Conservation (phyloP, 2,888 invertebrate genomes). For the Phymatocera aterrima region DNA sequence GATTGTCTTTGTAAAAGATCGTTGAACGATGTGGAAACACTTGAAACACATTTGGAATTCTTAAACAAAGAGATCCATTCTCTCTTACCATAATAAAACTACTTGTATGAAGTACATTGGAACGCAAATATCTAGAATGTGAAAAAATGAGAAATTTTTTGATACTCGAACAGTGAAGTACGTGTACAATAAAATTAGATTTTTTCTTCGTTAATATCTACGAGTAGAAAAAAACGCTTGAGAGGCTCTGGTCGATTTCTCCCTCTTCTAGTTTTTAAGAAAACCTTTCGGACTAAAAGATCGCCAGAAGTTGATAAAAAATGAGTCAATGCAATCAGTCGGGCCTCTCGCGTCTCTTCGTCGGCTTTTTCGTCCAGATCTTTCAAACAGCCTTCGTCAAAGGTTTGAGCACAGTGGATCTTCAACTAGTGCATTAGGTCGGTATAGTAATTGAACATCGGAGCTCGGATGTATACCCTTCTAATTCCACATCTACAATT, state of each 20-base stretch:
- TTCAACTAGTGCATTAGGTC: constrained; percentile 64
- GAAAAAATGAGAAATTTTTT: no score
- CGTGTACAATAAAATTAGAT: no score
- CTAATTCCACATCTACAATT: constrained; percentile 64
- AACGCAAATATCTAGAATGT: neutral
- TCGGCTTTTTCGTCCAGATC: neutral
- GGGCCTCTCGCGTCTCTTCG: neutral
- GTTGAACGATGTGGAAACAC: constrained; percentile 10
- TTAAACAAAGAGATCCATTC: constrained; percentile 22
- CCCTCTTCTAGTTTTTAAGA: no score
- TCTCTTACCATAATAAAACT: neutral
- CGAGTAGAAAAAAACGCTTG: no score
- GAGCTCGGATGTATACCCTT: constrained; percentile 61
- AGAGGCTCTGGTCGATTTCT: no score
- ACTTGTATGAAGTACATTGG: neutral
- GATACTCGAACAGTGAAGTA: no score
- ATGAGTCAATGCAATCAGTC: neutral
- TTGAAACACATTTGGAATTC: constrained; percentile 19
- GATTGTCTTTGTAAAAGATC: neutral
- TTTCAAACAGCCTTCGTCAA: neutral
- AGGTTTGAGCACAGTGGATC: neutral
- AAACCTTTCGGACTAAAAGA: no score
- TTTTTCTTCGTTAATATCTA: no score
- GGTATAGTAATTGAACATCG: constrained; percentile 67
- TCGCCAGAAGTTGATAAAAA: no score